Base-by-base conservation (phyloP, 2,888 invertebrate species). In the Tubulanus polymorphus region DNA sequence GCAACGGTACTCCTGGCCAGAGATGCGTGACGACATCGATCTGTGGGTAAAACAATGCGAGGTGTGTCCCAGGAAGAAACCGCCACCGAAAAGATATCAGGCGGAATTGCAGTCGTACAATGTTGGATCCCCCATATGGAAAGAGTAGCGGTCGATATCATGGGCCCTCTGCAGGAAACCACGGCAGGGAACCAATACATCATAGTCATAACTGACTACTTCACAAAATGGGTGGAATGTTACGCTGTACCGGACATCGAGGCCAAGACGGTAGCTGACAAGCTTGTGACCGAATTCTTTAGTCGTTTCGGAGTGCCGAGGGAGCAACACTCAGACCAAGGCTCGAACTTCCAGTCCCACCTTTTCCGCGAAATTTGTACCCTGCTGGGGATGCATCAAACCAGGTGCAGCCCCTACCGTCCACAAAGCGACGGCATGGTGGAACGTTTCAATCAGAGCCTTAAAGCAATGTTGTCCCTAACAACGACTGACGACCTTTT, bases 121-220 rank as follows among this genome's bases (percentile, higher is more conserved):
- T 23, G 59, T 58, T 0, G 61, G 63, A 6, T 56, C 53, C 23
- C 57, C 56, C 12, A 18, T 0, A 54, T 60, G 48, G 59, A 63
- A 26, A 32, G 60, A 12, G 10, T 61, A 37, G 35, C 45, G 8
- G 59, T 57, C 10, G 63, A 63, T 53, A 29, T 59, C 15, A 27
- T 63, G 25, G 62, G 63, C 25, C 62, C 60, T 18, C 49, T 64
- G 8, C 62, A 60, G 1, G 10, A 10, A n/a, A 56, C 63, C 5
- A 53, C 35, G 10, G 53, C 56, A n/a, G 61, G 56, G 25, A 65
- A 63, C 32, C 37, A 50, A 23, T 65, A 57, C 51, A 56, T 64
- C 15, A 46, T 65, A 37, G 52, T 57, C 2, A 56, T 61, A 1
- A 61, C 51, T 3, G 62, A 65, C 35, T 45, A 57, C 48, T 63